These are phyloP conservation scores for zebrafish (Danio rerio) DNA, from an alignment of 2,113 vertebrate genomes.

Conservation along the genomic window DNA sequence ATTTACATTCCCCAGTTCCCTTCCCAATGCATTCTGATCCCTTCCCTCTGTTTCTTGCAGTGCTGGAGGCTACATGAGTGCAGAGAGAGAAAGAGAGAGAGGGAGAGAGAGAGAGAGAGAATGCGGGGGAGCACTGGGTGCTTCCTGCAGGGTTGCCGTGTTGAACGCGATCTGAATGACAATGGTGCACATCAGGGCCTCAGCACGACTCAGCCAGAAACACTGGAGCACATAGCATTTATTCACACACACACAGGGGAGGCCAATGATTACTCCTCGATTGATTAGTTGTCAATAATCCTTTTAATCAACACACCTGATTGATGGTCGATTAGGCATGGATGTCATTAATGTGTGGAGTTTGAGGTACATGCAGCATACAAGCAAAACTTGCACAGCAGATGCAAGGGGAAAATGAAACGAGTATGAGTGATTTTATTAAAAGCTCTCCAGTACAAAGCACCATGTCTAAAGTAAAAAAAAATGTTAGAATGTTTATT, in stretches of 20 bases:
- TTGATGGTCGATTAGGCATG: too few relatives aligned
- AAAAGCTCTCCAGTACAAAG: too few relatives aligned
- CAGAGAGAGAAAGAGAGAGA: conserved; percentile 1
- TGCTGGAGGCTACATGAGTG: neutral
- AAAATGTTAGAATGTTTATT: too few relatives aligned
- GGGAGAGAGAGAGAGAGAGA: conserved; percentile 48
- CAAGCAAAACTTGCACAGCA: too few relatives aligned
- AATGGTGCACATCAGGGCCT: conserved; percentile 69
- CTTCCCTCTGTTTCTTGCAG: conserved; percentile 9
- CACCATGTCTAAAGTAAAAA: too few relatives aligned
- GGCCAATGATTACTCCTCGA: too few relatives aligned
- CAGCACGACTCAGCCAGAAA: conserved; percentile 63
- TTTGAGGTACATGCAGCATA: too few relatives aligned
- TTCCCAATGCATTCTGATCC: neutral
- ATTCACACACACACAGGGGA: conserved; percentile 1
- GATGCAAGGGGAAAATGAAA: too few relatives aligned
- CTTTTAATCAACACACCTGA: too few relatives aligned
- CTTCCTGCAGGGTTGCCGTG: conserved; percentile 75
- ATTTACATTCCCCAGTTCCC: conserved; percentile 10
- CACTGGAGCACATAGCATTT: conserved; percentile 11
- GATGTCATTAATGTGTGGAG: too few relatives aligned
- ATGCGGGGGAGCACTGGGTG: conserved; percentile 64
- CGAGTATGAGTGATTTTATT: too few relatives aligned
- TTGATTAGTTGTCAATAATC: too few relatives aligned
- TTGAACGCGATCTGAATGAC: conserved; percentile 73